phyloP scores from a whole-genome alignment of 2,113 vertebrate species.

The Pseudorhombus dupliciocellatus region DNA sequence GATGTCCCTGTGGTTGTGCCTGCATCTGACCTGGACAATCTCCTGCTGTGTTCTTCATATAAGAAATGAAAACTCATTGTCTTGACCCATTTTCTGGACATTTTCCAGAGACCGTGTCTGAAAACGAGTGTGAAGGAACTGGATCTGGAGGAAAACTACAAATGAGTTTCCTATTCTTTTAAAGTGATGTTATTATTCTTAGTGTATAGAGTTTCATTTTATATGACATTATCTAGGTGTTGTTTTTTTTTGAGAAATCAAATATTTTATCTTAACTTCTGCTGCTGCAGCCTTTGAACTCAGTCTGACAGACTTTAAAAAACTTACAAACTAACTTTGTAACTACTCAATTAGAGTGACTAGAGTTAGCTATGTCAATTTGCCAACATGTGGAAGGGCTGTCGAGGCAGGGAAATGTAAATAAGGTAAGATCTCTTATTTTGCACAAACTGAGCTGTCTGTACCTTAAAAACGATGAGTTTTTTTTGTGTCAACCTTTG shows the following conservation, averaged over 20 bases:
- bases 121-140: no score
- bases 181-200: not conserved
- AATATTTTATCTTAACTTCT: not conserved
- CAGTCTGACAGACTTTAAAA: not conserved
- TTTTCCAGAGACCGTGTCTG: no score
- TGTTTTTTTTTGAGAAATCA: no score
- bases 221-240: not conserved
- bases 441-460: not conserved
- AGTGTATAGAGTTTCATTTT: not conserved
- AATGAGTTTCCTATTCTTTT: not conserved
- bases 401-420: not conserved
- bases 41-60: no score
- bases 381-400: not conserved
- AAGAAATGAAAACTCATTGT: no score
- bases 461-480: not conserved
- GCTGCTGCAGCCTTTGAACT: not conserved
- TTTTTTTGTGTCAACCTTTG: no score
- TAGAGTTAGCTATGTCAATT: not conserved
- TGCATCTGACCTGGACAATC: no score
- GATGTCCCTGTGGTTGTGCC: no score
- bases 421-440: not conserved
- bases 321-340: not conserved
- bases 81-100: no score
- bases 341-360: not conserved
- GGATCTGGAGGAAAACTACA: not conserved